Percentiles rank a stretch among this genome's conserved stretches.
phyloP scores from a whole-genome alignment of 2,113 vertebrate species.

The Bos taurus region ARS-UCD2.0 NC_037333.1:1510001-1510500 shows the following conservation, averaged over 20 bases:
- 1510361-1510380: background rate
- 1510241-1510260: background rate
- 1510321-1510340: background rate
- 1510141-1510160: background rate
- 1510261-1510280: background rate
- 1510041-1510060: background rate
- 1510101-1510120: background rate
- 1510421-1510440: background rate
- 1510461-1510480: background rate
- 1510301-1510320: background rate
- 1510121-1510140: background rate
- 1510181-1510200: background rate
- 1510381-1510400: accelerated
- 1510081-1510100: background rate
- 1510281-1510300: background rate
- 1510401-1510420: background rate
- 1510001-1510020: background rate
- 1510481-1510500: background rate
- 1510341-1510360: background rate
- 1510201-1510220: background rate
- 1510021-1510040: background rate
- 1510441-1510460: background rate
- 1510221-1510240: background rate
- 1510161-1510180: background rate
- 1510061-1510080: background rate